Evolutionary conservation across 2,888 invertebrate species (phyloP), one percentile per base, ranked within the genome.

Genomic region (Volucella bombylans): DNA sequence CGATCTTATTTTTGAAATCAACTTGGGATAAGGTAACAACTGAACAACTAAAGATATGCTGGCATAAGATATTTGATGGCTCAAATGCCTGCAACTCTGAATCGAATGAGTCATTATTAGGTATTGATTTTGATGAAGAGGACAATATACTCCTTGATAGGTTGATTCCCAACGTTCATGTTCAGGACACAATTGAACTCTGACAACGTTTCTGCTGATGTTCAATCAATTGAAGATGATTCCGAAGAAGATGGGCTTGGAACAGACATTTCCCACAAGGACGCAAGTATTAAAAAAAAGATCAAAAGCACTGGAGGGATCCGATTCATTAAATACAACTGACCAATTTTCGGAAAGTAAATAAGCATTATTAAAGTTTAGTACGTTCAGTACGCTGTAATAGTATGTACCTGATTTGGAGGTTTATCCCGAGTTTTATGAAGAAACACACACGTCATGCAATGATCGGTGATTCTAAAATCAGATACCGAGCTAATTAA

Each of bases 1-100:
- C 45, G n/a, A 45, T 61, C 15, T 43, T 59, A 18, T 45, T 45
- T 45, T 45, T 61, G 15, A 61, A 61, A 61, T 61, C 59, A 59
- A 15, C 57, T 41, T 39, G 41, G 39, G 15, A 57, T 57, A 57
- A 41, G 15, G 57, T 57, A 39, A 57, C 57, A 14, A 11, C 57
- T 12, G 57, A 57, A 39, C 39, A 49, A 49, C 31, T 9, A 54
- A 54, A 54, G 54, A 31, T 31, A 23, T n/a, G 49, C 15, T 54
- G 54, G 54, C 12, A 54, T 10, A 23, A 23, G 23, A 54, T 54
- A 54, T 12, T 54, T 8, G 1, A 54, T 23, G 31, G 12, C 54
- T 54, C 9, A 23, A 31, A 18, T 8, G 31, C 54, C 15, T 23
- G 31, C 54, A 54, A 54, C 18, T 54, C 54, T 23, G 10, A 54